Conservation (phyloP, 2,797 vertebrate species). For the Galaxias olidus region DNA sequence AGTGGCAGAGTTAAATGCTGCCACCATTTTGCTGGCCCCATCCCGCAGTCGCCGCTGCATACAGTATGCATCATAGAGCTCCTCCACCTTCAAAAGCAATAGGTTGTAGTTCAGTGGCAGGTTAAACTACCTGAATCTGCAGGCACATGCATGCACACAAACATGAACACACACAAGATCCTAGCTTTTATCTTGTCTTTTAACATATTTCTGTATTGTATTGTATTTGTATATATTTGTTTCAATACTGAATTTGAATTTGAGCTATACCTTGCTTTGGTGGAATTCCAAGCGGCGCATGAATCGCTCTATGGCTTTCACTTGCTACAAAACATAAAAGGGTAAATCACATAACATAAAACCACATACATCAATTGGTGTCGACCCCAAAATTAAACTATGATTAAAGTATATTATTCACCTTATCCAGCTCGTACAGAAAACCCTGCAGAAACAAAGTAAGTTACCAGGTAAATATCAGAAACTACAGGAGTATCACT, state of each 20-base stretch:
- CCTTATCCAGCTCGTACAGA: constrained; percentile 68
- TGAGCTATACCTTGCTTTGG: constrained; percentile 85
- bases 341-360: background rate
- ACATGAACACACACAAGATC: no score
- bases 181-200: no score
- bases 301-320: constrained; percentile 92
- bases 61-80: constrained; percentile 95
- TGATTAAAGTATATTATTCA: constrained; percentile 48
- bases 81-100: constrained; percentile 83
- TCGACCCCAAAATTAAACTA: background rate
- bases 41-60: constrained; percentile 93
- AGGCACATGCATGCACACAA: no score
- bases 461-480: constrained; percentile 13
- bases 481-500: constrained; percentile 31
- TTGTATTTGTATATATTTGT: no score
- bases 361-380: background rate
- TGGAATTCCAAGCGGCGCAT: constrained; percentile 91
- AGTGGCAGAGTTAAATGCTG: constrained; percentile 88
- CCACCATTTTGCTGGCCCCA: constrained; percentile 97
- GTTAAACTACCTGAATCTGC: no score
- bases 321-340: constrained; percentile 80
- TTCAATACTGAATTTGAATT: background rate
- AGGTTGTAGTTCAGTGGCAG: background rate
- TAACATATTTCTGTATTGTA: no score
- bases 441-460: constrained; percentile 55